Evolutionary conservation across 2,888 invertebrate species (phyloP), one percentile per base, ranked within the genome.

Genomic region (Euplagia quadripunctaria): DNA sequence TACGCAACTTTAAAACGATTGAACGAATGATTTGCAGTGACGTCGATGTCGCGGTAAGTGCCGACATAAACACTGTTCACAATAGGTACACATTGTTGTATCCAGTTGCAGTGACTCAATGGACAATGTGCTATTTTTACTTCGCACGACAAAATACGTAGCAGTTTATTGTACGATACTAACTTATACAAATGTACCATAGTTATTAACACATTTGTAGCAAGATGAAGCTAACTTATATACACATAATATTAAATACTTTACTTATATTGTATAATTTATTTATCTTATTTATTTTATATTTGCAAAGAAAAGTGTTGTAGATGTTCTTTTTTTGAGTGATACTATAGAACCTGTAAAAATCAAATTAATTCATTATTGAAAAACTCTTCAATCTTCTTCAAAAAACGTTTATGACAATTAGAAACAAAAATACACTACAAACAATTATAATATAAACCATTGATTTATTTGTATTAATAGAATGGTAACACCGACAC

Each of bases 61-160:
- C 46, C 64, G 31, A 8, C 58, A 52, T 55, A 65, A 71, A 41
- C 52, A 71, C 55, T 51, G 64, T 43, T 6, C 31, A 58, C 49
- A 41, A 49, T 51, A 20, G 11, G 51, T 11, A 68, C 58, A 43
- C 66, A 63, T 71, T 71, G 52, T 67, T 58, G 42, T 42, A 41
- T 61, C 41, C 14, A 58, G 71, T 63, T 55, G 12, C 58, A 61
- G 58, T 20, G 14, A 43, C 55, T 46, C 12, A 8, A 31, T 41
- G 49, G 16, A 67, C 41, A 71, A 58, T 61, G 65, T n/a, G 64
- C 42, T 49, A 14, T 42, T 71, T 61, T 71, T 67, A 61, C 42
- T 49, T 71, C 41, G 61, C 49, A 41, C 20, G 20, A 49, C 20
- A 11, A 31, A 31, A 61, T 46, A 11, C 64, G 42, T 12, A 20